phyloP scores from a whole-genome alignment of 1,140 invertebrate genomes.

The Ptiloglossa arizonensis region DNA sequence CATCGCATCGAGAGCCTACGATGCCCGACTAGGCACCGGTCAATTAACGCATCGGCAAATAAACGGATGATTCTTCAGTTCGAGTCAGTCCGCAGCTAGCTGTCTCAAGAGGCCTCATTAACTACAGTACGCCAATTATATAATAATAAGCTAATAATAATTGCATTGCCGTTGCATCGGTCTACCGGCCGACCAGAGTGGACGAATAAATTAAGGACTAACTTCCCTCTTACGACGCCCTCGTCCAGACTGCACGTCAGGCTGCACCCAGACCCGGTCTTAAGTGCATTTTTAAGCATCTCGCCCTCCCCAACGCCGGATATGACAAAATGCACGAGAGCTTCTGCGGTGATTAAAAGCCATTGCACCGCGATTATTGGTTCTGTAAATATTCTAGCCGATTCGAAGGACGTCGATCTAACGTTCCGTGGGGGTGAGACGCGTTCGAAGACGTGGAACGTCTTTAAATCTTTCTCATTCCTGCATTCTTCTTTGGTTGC shows the following conservation, averaged over 20 bases:
- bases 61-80: constrained; percentile 67
- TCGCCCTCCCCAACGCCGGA: constrained; percentile 28
- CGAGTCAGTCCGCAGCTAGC: constrained; percentile 44
- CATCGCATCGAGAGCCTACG: constrained; percentile 2
- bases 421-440: not conserved
- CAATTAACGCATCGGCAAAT: constrained; percentile 63
- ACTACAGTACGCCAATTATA: constrained; percentile 66
- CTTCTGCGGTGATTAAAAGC: constrained; percentile 34
- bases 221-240: constrained; percentile 69
- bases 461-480: too few relatives aligned
- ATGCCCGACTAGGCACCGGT: constrained; percentile 42
- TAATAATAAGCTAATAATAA: constrained; percentile 72
- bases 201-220: constrained; percentile 70
- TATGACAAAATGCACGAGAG: constrained; percentile 35
- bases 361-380: not conserved
- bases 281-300: constrained; percentile 61
- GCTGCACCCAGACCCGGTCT: constrained; percentile 49
- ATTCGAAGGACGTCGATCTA: not conserved
- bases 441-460: not conserved
- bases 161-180: constrained; percentile 68
- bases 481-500: too few relatives aligned
- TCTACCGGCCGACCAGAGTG: constrained; percentile 58
- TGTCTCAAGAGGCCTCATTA: constrained; percentile 71
- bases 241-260: constrained; percentile 60
- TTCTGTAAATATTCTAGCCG: not conserved